phyloP scores from a whole-genome alignment of 2,888 invertebrate species.

The Hirtodrosophila trivittata region DNA sequence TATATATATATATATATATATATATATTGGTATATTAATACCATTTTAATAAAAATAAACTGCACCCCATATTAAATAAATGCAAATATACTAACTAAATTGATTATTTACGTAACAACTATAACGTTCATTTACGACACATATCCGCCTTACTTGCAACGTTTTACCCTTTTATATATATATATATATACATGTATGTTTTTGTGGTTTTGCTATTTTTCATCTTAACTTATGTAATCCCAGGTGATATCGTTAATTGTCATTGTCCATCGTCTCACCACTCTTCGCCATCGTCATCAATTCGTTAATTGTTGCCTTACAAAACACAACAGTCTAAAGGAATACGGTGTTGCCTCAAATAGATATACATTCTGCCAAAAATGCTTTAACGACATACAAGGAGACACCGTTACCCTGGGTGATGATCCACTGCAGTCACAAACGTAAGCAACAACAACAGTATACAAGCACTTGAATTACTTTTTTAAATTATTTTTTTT shows the following conservation, averaged over 20 bases:
- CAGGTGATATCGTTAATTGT: constrained; percentile 32
- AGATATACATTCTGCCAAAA: constrained; percentile 99
- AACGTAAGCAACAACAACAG: constrained; percentile 88
- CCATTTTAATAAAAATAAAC: too few species aligned
- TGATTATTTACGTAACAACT: too few species aligned
- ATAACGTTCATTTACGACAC: too few species aligned
- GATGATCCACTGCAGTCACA: constrained; percentile 98
- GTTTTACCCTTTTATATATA: too few species aligned
- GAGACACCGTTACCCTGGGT: constrained; percentile 98
- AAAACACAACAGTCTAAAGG: constrained; percentile 88
- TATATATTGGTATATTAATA: too few species aligned
- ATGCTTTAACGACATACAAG: constrained; percentile 99
- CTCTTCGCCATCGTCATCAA: constrained; percentile 27
- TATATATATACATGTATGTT: background rate
- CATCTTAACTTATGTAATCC: too few species aligned
- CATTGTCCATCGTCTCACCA: constrained; percentile 80
- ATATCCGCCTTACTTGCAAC: too few species aligned
- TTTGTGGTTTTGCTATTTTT: too few species aligned
- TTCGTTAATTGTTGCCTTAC: constrained; percentile 39
- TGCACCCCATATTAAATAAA: too few species aligned
- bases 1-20: too few species aligned
- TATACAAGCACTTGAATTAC: constrained; percentile 1
- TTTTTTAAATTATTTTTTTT: constrained; percentile 38
- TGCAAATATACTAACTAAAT: too few species aligned
- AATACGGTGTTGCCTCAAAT: constrained; percentile 93